Percentiles rank a stretch among this genome's conserved stretches.
Evolutionary conservation across 2,888 invertebrate species (phyloP).

Genomic region (Bembecia ichneumoniformis): DNA sequence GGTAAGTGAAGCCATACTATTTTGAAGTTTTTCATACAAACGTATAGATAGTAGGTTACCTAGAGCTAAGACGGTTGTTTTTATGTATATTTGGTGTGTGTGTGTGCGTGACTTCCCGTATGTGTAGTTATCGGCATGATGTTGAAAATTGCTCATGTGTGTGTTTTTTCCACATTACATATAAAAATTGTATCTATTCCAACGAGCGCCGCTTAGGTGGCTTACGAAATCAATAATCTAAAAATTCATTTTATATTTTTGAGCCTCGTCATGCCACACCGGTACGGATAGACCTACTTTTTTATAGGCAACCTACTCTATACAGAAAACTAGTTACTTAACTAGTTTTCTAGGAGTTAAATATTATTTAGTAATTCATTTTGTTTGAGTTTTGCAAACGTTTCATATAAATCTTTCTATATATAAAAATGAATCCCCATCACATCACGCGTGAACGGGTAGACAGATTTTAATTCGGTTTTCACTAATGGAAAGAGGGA

Average conservation of each 20-base stretch:
- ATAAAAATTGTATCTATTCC: constrained; percentile 39
- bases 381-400: too few relatives aligned
- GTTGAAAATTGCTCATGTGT: constrained; percentile 26
- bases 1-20: constrained; percentile 61
- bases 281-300: neutral
- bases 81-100: constrained; percentile 45
- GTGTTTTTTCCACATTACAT: constrained; percentile 45
- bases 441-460: too few relatives aligned
- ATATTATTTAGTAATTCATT: too few relatives aligned
- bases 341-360: neutral
- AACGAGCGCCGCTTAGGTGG: constrained; percentile 29
- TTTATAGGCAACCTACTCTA: neutral
- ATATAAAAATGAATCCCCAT: too few relatives aligned
- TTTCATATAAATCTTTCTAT: too few relatives aligned
- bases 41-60: constrained; percentile 37
- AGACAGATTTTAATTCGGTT: too few relatives aligned
- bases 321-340: neutral
- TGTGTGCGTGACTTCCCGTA: constrained; percentile 46
- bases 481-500: too few relatives aligned
- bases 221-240: constrained; percentile 59
- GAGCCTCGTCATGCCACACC: constrained; percentile 13
- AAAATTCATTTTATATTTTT: constrained; percentile 57
- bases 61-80: constrained; percentile 54
- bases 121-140: constrained; percentile 52
- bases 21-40: constrained; percentile 67